Percentiles rank a stretch among this genome's conserved stretches.
phyloP scores from a whole-genome alignment of 2,797 vertebrate species.

The Allochrocebus solatus region DNA sequence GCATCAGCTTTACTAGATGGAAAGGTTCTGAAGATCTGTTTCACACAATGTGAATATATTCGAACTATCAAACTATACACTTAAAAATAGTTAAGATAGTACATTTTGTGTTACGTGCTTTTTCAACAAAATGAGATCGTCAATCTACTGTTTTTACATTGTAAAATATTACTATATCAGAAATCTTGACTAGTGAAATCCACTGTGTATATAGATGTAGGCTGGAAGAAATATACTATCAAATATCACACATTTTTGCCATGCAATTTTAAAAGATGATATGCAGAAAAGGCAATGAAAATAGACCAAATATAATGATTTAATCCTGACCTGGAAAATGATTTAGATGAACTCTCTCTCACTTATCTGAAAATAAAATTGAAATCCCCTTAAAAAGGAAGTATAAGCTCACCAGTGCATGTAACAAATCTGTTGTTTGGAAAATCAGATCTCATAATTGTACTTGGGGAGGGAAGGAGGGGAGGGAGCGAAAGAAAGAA shows the following conservation, averaged over 20 bases:
- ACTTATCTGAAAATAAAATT: not conserved
- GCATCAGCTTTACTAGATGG: not conserved
- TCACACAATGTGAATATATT: not conserved
- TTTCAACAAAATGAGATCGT: not conserved
- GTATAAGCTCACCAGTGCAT: not conserved
- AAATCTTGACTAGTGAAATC: not conserved
- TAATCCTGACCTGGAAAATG: not conserved
- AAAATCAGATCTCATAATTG: not conserved
- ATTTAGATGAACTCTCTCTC: not conserved
- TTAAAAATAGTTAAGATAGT: not conserved
- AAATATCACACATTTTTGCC: not conserved
- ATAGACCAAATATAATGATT: not conserved
- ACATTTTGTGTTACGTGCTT: not conserved
- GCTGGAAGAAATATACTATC: not conserved
- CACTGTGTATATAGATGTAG: not conserved
- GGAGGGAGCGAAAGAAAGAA: too few relatives aligned
- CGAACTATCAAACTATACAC: not conserved
- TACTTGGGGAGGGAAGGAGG: not conserved
- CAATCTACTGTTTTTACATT: not conserved
- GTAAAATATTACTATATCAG: not conserved
- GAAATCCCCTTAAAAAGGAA: not conserved
- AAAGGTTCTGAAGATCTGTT: not conserved
- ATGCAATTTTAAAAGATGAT: not conserved
- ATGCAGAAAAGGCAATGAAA: not conserved
- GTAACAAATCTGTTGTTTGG: not conserved